Evolutionary conservation across 2,888 invertebrate species (phyloP), one percentile per base, ranked within the genome.

Genomic region (Drosophila engyochracea): DNA sequence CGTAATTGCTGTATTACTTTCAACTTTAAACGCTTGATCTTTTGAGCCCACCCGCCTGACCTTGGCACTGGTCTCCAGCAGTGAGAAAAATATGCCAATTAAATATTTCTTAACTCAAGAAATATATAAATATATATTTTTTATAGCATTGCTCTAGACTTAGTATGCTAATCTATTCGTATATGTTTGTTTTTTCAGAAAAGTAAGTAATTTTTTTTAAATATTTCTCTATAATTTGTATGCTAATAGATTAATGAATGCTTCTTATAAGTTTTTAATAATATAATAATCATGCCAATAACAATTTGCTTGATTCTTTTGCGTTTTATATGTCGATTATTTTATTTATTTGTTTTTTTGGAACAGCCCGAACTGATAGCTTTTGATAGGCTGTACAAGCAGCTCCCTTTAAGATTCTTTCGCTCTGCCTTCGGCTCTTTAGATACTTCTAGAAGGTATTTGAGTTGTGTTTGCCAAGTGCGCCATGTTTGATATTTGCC

Each of bases 401-500:
- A 28, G 30, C 22, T 31, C 25, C 35, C 41, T 30, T 69, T 3
- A 6, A 44, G 35, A 35, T 35, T 22, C 28, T 6, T 25, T 19
- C 37, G 0, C 6, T 37, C 12, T 1, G 7, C n/a, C 22, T 16
- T 35, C 35, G 14, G 3, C 14, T 55, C 7, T 16, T 14, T 7
- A 41, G 19, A 39, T 19, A 2, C 14, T 59, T 22, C n/a, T 47
- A 2, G 10, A n/a, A 58, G 73, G n/a, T 37, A 63, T 58, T 67
- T 12, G 67, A 58, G 4, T 49, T 35, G 28, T 74, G 67, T 74
- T 74, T 54, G 57, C 39, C 53, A 54, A 30, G 30, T 55, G 44
- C 60, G 53, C 58, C 61, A 55, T 79, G 75, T 60, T 76, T 73
- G 66, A 52, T 79, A 69, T 79, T 81, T 79, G 73, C 35, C 31